Evolutionary conservation across 2,113 vertebrate species (phyloP), one percentile per base, ranked within the genome.

Genomic region (Peucedramus taeniatus): DNA sequence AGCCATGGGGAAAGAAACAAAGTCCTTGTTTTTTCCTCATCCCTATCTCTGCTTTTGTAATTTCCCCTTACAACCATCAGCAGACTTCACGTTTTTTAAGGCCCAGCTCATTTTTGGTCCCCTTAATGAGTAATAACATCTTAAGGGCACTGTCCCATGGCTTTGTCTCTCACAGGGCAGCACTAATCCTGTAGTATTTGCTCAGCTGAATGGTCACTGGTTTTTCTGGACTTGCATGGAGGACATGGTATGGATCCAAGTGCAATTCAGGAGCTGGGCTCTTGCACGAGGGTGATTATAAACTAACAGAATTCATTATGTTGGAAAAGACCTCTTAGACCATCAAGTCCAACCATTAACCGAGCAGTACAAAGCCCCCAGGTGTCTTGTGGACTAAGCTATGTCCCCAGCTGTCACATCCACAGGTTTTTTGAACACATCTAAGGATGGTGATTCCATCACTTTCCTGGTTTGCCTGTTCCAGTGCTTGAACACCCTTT

Each of bases 341-440:
- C n/a, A 75, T 18, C 19, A 24, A 39, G n/a, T 35, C 24, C 17
- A 31, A 6, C 17, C 0, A 0, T 23, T 66, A 66, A 39, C 20
- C 24, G n/a, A 45, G 28, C 28, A 60, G n/a, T 45, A 39, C 40
- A n/a, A 68, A 75, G 53, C 8, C 24, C 24, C 9, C 45, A 68
- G 0, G 12, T 45, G 11, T 30, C 33, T 31, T 74, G 51, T 13
- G 28, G 13, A 39, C 13, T 16, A 30, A 89, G 45, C 23, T 28
- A 1, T 18, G 28, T 15, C 16, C 16, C 20, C 53, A 53, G 9
- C 30, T 60, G n/a, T 17, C 24, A 75, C 24, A 68, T 60, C 28
- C 20, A 53, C 24, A 15, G 17, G 24, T 10, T 68, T 82, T 24
- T 40, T n/a, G 6, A 45, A 35, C 20, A 11, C 39, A 10, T 75